Percentiles rank a stretch among this genome's conserved stretches.
Evolutionary conservation across 2,113 vertebrate genomes (phyloP).

Genomic region (Chionis minor): DNA sequence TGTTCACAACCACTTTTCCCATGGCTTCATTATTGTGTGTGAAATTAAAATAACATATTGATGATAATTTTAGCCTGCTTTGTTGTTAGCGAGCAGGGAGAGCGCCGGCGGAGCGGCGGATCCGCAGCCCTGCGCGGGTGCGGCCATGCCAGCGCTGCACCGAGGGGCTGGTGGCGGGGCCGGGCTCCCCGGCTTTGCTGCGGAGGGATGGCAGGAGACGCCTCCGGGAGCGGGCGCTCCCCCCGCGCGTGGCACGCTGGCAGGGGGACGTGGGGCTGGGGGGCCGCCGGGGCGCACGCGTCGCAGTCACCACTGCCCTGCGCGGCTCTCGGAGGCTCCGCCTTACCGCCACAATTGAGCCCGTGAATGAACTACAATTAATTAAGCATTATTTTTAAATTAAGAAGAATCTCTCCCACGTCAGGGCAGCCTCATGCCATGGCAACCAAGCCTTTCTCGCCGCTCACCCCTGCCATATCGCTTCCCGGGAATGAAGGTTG

Average conservation of each 20-base stretch:
- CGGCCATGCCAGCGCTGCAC: neutral
- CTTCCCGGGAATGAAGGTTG: fast-evolving
- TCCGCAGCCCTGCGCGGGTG: fast-evolving
- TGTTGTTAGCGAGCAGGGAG: fast-evolving
- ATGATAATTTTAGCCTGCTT: neutral
- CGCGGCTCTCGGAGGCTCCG: fast-evolving
- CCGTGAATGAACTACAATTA: neutral
- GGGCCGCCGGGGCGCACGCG: fast-evolving
- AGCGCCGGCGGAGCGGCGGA: neutral
- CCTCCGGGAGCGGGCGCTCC: neutral
- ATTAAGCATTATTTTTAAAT: neutral
- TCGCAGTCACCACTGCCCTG: fast-evolving
- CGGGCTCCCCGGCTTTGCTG: fast-evolving
- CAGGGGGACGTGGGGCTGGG: neutral
- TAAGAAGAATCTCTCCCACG: neutral
- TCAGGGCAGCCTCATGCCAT: neutral
- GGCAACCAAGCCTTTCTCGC: neutral
- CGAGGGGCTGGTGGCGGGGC: fast-evolving
- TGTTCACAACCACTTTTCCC: neutral
- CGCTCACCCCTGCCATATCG: fast-evolving
- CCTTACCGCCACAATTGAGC: neutral
- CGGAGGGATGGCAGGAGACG: too few relatives aligned
- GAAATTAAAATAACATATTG: neutral
- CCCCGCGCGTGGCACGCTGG: fast-evolving
- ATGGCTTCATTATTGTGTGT: neutral